Evolutionary conservation across 2,888 invertebrate genomes (phyloP), one percentile per base, ranked within the genome.

Genomic region (Tupiocoris notatus): DNA sequence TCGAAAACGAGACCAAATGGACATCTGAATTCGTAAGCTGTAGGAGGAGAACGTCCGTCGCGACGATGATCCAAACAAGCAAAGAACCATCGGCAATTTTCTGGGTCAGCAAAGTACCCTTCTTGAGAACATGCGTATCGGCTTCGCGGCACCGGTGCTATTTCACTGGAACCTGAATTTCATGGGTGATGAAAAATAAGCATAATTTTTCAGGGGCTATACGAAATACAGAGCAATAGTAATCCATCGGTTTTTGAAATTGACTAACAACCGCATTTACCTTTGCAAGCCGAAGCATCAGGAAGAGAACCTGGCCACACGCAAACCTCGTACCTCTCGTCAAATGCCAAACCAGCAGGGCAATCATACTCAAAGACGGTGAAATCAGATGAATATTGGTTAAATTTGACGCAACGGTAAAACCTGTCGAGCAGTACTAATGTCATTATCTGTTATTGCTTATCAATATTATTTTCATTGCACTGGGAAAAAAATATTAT

Each of bases 41-140:
- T 88, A 78, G 86, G 82, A 21, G 81, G 81, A 23, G 80, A 77
- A 20, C 58, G 66, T 1, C 84, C 84, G 78, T 85, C 84, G 1
- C 83, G 82, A 17, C 81, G 90, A 82, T 91, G 89, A 83, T 92
- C 91, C 76, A 91, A 85, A 82, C 93, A 93, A 22, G 92, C 92
- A 84, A 92, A 92, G 87, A 93, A 93, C 91, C 92, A 92, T 76
- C 92, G 88, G 80, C 92, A 92, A 84, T 93, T 92, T 83, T 91
- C 90, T 0, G 92, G 92, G 83, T 93, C 92, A 0, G 90, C 91
- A 82, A 90, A 92, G 83, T 91, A 93, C 77, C 92, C 92, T 88
- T 81, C 80, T 6, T 76, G 76, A 64, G 86, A 85, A 82, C 93
- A 93, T 39, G 87, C 84, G 83, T 91, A 92, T 80, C 90, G 86